phyloP scores from a whole-genome alignment of 2,113 vertebrate genomes.

The Pica pica region DNA sequence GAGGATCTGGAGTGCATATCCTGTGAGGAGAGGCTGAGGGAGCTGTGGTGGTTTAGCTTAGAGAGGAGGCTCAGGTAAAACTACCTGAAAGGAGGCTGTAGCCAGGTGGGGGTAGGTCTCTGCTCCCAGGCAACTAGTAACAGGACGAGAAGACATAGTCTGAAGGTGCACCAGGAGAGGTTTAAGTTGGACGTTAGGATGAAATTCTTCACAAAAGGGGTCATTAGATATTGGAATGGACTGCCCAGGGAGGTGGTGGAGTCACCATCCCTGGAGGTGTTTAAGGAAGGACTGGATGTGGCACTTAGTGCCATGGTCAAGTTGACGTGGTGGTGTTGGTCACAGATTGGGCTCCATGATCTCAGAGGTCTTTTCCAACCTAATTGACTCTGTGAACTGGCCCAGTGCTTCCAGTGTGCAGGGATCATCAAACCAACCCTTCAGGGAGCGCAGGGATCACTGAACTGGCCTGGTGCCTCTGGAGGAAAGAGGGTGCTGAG shows the following conservation, averaged over 20 bases:
- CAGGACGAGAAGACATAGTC: background rate
- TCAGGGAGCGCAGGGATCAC: background rate
- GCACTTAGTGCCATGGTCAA: background rate
- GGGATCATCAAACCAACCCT: background rate
- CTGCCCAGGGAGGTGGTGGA: background rate
- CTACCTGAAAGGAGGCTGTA: background rate
- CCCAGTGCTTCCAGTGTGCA: background rate
- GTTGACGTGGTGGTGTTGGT: background rate
- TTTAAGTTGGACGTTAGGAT: background rate
- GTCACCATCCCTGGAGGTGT: background rate
- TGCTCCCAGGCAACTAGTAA: background rate
- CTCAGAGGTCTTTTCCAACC: background rate
- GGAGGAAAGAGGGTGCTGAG: background rate
- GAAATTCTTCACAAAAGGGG: background rate
- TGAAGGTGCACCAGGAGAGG: background rate
- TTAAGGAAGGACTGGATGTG: background rate
- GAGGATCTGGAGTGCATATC: background rate
- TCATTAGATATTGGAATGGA: background rate
- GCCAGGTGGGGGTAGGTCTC: background rate
- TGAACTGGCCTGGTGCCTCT: background rate
- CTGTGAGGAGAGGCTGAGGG: background rate
- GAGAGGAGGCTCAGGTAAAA: background rate
- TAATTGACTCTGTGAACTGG: background rate
- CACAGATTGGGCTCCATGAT: background rate
- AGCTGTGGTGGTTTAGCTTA: background rate